These are phyloP conservation scores for Aepyceros melampus DNA, from an alignment of 2,113 vertebrate species.

Conservation along the genomic window DNA sequence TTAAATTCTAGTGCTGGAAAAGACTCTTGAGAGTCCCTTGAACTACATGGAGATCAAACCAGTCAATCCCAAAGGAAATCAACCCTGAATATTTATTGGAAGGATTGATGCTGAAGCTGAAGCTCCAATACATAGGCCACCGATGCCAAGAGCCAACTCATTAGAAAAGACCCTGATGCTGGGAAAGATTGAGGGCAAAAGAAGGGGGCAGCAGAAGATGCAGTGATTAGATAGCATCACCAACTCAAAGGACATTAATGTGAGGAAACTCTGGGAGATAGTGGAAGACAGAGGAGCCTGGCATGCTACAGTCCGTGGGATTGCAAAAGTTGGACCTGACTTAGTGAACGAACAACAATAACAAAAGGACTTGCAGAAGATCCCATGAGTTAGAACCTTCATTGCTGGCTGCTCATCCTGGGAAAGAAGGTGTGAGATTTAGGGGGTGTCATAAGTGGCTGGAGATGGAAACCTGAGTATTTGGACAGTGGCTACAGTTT, in stretches of 20 bases:
- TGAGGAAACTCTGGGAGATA: not conserved
- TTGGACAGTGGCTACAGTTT: not conserved
- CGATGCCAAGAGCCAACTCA: not conserved
- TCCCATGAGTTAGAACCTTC: not conserved
- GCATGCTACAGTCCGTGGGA: not conserved
- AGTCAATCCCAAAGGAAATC: not conserved
- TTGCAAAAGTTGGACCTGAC: not conserved
- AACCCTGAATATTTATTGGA: not conserved
- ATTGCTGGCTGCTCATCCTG: too few species aligned
- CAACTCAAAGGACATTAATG: not conserved
- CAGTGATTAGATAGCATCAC: not conserved
- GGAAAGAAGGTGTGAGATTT: not conserved
- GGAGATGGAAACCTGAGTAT: too few species aligned
- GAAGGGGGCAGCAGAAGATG: not conserved
- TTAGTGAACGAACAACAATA: not conserved
- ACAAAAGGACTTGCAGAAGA: not conserved
- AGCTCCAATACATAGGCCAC: not conserved
- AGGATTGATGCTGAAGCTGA: not conserved
- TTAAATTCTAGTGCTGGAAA: not conserved
- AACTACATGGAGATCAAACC: not conserved
- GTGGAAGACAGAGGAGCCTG: not conserved
- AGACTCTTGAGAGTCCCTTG: not conserved
- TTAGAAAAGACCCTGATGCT: not conserved
- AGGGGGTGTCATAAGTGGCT: rapidly evolving
- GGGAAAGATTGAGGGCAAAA: not conserved